phyloP scores from a whole-genome alignment of 2,113 vertebrate genomes.

The Manacus vitellinus region DNA sequence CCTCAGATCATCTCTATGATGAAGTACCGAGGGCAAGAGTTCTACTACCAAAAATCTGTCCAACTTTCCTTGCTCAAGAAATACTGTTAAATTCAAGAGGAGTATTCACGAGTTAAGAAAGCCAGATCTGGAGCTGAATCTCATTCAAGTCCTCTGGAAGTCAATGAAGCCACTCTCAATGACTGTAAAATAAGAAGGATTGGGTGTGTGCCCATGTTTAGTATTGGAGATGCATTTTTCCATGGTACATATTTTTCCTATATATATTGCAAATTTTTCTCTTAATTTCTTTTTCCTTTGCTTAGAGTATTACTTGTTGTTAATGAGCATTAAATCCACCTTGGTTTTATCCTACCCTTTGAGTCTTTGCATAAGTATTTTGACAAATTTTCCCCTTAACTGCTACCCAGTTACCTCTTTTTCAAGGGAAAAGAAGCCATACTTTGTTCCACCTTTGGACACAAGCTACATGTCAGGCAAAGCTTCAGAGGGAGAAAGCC shows the following conservation, averaged over 20 bases:
- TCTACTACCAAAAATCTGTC: not conserved
- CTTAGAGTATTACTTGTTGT: not conserved
- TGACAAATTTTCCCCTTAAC: not conserved
- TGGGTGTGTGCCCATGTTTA: not conserved
- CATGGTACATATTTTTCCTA: slow-evolving; percentile 2
- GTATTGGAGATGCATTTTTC: slow-evolving; percentile 5
- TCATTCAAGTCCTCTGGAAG: not conserved
- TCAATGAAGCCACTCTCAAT: not conserved
- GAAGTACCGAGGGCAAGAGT: not conserved
- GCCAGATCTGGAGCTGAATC: slow-evolving; percentile 22
- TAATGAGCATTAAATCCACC: not conserved
- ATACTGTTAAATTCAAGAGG: not conserved
- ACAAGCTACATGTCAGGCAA: not conserved
- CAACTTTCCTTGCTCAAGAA: not conserved
- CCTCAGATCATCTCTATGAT: not conserved
- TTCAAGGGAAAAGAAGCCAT: not conserved
- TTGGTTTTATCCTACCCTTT: not conserved
- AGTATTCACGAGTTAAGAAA: not conserved
- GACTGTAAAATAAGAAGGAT: not conserved
- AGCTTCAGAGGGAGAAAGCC: not conserved
- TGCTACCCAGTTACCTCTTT: not conserved
- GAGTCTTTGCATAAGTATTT: not conserved
- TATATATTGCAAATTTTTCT: not conserved
- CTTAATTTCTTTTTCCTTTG: not conserved
- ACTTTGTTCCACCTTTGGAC: not conserved